Conservation (phyloP, 92 coral and sea anemone species). For the Virgularia gustaviana region DNA sequence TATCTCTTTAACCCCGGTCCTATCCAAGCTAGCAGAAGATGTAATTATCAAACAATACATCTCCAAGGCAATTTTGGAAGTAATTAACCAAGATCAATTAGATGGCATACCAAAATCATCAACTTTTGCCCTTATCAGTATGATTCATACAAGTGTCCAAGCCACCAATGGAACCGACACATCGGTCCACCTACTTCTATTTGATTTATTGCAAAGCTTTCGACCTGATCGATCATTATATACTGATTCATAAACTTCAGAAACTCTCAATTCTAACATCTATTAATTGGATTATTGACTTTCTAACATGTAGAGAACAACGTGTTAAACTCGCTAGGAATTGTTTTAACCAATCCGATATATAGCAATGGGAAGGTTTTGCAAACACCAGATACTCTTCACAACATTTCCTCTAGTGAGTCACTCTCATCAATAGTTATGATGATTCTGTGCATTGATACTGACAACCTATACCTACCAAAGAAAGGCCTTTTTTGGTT, state of each 20-base stretch:
- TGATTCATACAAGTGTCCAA: not conserved
- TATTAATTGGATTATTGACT: not conserved
- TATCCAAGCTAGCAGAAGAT: constrained; percentile 12
- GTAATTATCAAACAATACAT: not conserved
- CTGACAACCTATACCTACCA: not conserved
- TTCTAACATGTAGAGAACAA: not conserved
- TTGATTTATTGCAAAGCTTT: constrained; percentile 15
- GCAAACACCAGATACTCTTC: not conserved
- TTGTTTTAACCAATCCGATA: no score
- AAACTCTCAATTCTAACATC: not conserved
- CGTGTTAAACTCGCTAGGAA: constrained; percentile 1
- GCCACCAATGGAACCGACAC: constrained; percentile 1
- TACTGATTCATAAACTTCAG: not conserved
- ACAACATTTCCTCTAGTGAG: not conserved
- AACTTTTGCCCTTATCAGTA: not conserved
- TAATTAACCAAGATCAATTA: not conserved
- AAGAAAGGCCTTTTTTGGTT: constrained; percentile 3
- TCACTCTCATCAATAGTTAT: not conserved
- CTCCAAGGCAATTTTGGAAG: not conserved
- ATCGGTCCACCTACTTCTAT: not conserved
- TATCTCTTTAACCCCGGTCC: not conserved
- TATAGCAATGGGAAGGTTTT: constrained; percentile 1
- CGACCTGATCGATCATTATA: not conserved
- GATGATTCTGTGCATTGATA: not conserved
- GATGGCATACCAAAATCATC: constrained; percentile 1